phyloP scores from a whole-genome alignment of 1,140 invertebrate genomes.

The Drosophila leontia region DNA sequence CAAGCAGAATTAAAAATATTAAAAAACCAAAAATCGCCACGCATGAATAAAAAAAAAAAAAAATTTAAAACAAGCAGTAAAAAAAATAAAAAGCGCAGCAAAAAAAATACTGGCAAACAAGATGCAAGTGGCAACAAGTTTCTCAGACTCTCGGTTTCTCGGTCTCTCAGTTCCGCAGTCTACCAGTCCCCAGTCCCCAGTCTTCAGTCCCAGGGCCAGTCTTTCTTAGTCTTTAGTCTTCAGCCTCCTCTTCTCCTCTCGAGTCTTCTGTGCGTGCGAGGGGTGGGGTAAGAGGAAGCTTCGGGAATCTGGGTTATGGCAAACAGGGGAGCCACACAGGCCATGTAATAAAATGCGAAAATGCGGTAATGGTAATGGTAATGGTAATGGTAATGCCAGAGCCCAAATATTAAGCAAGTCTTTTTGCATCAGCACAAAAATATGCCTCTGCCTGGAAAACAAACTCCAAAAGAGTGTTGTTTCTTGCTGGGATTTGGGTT shows the following conservation, averaged over 20 bases:
- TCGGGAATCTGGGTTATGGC: slow-evolving; percentile 53
- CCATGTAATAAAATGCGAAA: slow-evolving; percentile 55
- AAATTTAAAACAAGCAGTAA: slow-evolving; percentile 35
- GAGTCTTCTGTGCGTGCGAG: neutral
- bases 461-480: slow-evolving; percentile 38
- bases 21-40: slow-evolving; percentile 48
- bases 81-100: slow-evolving; percentile 40
- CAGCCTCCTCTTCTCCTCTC: neutral
- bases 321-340: slow-evolving; percentile 33
- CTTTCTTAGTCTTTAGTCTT: slow-evolving; percentile 14
- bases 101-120: slow-evolving; percentile 25
- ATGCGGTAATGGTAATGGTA: slow-evolving; percentile 20
- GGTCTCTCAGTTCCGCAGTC: neutral
- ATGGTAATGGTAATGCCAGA: slow-evolving; percentile 2
- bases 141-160: slow-evolving; percentile 24
- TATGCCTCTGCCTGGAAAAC: slow-evolving; percentile 29
- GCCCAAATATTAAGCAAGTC: slow-evolving; percentile 47
- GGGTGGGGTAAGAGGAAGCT: no score
- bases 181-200: slow-evolving; percentile 5
- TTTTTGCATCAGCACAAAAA: slow-evolving; percentile 46
- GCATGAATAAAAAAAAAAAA: slow-evolving; percentile 45
- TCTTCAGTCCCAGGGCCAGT: slow-evolving; percentile 21
- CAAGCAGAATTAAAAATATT: slow-evolving; percentile 65
- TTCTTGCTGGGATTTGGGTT: slow-evolving; percentile 15
- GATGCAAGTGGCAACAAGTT: slow-evolving; percentile 56